Percentiles rank a stretch among this genome's conserved stretches.
These are phyloP conservation scores for Anabacerthia variegaticeps DNA, from an alignment of 2,797 vertebrate genomes.

Conservation along the genomic window DNA sequence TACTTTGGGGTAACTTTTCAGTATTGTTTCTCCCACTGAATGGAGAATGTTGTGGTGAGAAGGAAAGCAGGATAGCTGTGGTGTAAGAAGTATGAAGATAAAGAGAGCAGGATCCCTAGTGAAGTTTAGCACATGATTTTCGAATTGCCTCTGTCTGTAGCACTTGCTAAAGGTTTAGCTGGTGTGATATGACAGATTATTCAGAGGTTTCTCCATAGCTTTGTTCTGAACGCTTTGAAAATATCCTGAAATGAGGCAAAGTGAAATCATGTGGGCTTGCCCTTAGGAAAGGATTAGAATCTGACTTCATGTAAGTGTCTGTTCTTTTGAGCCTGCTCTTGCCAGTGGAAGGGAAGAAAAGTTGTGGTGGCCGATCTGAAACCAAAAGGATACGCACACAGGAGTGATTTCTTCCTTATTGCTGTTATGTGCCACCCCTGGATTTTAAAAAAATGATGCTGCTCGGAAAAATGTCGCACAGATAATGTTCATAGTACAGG, in stretches of 20 bases:
- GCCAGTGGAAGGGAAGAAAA: neutral
- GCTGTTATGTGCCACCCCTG: neutral
- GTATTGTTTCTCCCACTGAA: neutral
- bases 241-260: neutral
- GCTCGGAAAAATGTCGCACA: accelerated
- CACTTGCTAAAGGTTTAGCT: neutral
- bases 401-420: neutral
- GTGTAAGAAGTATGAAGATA: neutral
- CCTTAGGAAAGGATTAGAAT: neutral
- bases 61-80: neutral
- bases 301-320: neutral
- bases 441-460: neutral
- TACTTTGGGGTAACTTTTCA: neutral
- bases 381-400: neutral
- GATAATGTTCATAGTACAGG: neutral
- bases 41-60: neutral
- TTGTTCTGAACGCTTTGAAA: neutral
- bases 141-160: neutral
- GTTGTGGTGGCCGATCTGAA: neutral
- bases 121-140: neutral
- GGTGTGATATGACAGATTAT: neutral
- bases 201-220: neutral
- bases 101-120: neutral
- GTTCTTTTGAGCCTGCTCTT: neutral
- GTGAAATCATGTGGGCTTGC: neutral